Percentiles rank a stretch among this genome's conserved stretches.
Evolutionary conservation across 1,140 invertebrate species (phyloP).

Genomic region (Leptonema lineaticorne): DNA sequence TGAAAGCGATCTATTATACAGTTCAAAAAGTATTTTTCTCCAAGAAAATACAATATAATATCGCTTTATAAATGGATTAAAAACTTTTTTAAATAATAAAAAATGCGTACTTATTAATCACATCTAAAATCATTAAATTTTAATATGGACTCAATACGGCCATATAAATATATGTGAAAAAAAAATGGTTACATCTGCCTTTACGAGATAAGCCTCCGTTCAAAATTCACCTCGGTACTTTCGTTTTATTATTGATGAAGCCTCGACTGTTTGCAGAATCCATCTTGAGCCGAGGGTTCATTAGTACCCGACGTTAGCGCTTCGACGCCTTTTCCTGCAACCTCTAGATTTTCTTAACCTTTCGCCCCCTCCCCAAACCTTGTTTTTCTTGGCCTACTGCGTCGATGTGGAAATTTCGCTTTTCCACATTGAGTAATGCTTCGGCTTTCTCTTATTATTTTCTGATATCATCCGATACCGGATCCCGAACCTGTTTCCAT

Average conservation of each 20-base stretch:
- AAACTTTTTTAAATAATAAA: too few relatives aligned
- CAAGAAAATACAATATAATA: too few relatives aligned
- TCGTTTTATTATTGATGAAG: constrained; percentile 1
- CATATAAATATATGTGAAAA: too few relatives aligned
- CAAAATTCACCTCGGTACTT: not conserved
- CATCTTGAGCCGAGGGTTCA: constrained; percentile 6
- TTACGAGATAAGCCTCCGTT: not conserved
- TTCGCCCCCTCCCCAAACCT: not conserved
- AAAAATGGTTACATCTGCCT: not conserved
- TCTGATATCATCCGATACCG: constrained; percentile 18
- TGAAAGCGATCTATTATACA: too few relatives aligned
- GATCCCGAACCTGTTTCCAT: not conserved
- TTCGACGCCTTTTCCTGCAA: not conserved
- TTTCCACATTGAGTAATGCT: constrained; percentile 3
- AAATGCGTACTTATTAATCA: too few relatives aligned
- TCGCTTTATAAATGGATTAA: too few relatives aligned
- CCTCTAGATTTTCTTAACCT: not conserved
- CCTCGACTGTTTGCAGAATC: constrained; percentile 13
- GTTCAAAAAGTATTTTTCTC: too few relatives aligned
- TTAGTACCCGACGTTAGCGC: not conserved
- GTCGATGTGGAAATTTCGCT: too few relatives aligned
- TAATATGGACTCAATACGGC: too few relatives aligned
- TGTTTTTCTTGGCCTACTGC: too few relatives aligned
- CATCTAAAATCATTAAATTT: too few relatives aligned
- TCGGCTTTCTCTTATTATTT: constrained; percentile 12